Evolutionary conservation across 2,888 invertebrate genomes (phyloP).

Genomic region (Oscheius sp.): DNA sequence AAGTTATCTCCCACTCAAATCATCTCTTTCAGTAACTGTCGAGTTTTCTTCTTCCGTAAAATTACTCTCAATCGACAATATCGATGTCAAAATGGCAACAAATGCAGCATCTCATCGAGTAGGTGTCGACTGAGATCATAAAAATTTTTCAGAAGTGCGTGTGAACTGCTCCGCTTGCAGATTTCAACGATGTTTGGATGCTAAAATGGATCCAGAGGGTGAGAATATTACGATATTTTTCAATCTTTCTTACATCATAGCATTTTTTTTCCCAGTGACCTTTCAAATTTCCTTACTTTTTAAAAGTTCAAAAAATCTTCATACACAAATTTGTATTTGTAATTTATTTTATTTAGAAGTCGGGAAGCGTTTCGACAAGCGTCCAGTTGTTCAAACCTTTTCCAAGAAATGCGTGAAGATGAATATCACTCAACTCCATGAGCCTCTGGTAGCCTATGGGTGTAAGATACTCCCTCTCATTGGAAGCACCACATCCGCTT

Average conservation of each 20-base stretch:
- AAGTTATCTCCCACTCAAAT: background rate
- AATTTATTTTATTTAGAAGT: conserved; percentile 11
- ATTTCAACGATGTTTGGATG: background rate
- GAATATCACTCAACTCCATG: background rate
- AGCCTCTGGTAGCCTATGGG: conserved; percentile 6
- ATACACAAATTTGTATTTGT: too few species aligned
- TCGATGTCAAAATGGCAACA: background rate
- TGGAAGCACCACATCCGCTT: background rate
- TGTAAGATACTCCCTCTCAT: background rate
- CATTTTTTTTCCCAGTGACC: too few species aligned
- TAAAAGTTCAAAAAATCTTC: too few species aligned
- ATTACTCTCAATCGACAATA: background rate
- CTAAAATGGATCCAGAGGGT: conserved; percentile 14
- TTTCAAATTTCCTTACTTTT: too few species aligned
- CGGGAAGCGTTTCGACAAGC: conserved; percentile 8
- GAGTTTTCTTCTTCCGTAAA: conserved; percentile 16
- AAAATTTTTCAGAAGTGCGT: background rate
- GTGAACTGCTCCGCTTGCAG: conserved; percentile 2
- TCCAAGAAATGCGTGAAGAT: conserved; percentile 2
- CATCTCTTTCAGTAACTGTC: background rate
- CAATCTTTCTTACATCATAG: background rate
- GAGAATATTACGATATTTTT: background rate
- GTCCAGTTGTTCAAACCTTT: background rate
- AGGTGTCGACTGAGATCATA: too few species aligned
- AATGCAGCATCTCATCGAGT: conserved; percentile 8